Base-by-base conservation (phyloP, 1,140 invertebrate species). In the Ditylenchus dipsaci region DNA sequence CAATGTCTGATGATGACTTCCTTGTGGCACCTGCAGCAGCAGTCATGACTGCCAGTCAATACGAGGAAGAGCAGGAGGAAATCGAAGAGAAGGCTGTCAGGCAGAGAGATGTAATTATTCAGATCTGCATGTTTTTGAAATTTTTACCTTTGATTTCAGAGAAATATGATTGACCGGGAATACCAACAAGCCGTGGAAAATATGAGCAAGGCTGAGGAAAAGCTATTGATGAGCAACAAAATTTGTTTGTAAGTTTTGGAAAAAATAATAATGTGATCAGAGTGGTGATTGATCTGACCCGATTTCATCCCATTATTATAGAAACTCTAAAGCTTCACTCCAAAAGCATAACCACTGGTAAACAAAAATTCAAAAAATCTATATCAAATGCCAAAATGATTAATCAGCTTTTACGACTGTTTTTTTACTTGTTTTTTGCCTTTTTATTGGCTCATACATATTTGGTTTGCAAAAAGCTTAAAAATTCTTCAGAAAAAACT, bases 1-100 rank as follows among this genome's bases (percentile, higher is more conserved):
- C 74, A 45, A 69, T 73, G 60, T 49, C 33, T 11, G 71, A 76
- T 26, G 71, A 72, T 15, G 71, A 76, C 47, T 62, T 76, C 9
- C 47, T 75, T 33, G 23, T 68, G 19, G 57, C 65, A 26, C 63
- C 66, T 23, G 43, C 15, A 53, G 49, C 49, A 26, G n/a, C 15
- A 8, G 15, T 3, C 49, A 53, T 21, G n/a, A 26, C 23, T 19
- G 49, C 3, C 3, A 21, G n/a, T 26, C n/a, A 29, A 11, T 27
- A 69, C 21, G 67, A 73, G 29, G 57, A 68, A 26, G 47, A 63
- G n/a, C 19, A n/a, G 13, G 70, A 72, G 17, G 69, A 71, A 17
- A 67, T 70, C 15, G 68, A 69, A 64, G 65, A 69, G 9, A 30
- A 58, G 21, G 68, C 29, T 45, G n/a, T 21, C 3, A 3, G n/a